phyloP scores from a whole-genome alignment of 2,797 vertebrate species.

The Gobionotothen gibberifrons region DNA sequence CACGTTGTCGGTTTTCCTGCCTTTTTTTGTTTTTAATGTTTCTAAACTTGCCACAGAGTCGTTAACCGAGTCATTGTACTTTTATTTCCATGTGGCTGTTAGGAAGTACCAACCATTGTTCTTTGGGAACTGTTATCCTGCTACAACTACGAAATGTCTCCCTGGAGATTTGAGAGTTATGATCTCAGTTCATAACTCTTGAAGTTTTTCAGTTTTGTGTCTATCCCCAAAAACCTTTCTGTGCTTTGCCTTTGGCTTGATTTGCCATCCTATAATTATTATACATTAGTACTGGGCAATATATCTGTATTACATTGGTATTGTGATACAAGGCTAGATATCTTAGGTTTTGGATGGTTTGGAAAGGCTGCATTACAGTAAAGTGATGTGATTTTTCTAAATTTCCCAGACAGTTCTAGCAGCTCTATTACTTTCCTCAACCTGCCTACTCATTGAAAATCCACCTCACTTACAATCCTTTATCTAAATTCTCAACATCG shows the following conservation, averaged over 20 bases:
- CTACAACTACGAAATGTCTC: conserved; percentile 11
- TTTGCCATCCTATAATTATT: not conserved
- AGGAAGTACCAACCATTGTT: conserved; percentile 46
- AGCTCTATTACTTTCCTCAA: too few species aligned
- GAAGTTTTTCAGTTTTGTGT: not conserved
- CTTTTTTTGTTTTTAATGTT: conserved; percentile 11
- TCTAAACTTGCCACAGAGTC: not conserved
- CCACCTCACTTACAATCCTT: too few species aligned
- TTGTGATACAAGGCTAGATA: too few species aligned
- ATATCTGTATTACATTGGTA: too few species aligned
- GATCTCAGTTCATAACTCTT: not conserved
- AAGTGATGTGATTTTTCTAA: too few species aligned
- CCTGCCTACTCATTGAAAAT: too few species aligned
- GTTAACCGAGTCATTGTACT: not conserved
- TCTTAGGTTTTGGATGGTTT: too few species aligned
- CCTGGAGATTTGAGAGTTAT: not conserved
- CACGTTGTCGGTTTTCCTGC: not conserved
- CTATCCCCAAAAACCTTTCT: not conserved
- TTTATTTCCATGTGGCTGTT: not conserved
- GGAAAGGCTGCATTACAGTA: too few species aligned
- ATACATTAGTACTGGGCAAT: not conserved
- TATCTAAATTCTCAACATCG: too few species aligned
- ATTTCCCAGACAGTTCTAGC: too few species aligned
- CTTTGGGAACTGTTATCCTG: conserved; percentile 46
- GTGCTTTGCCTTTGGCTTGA: not conserved